Conservation (phyloP, 64 coral and sea anemone species). For the Pocillopora damicornis region DNA sequence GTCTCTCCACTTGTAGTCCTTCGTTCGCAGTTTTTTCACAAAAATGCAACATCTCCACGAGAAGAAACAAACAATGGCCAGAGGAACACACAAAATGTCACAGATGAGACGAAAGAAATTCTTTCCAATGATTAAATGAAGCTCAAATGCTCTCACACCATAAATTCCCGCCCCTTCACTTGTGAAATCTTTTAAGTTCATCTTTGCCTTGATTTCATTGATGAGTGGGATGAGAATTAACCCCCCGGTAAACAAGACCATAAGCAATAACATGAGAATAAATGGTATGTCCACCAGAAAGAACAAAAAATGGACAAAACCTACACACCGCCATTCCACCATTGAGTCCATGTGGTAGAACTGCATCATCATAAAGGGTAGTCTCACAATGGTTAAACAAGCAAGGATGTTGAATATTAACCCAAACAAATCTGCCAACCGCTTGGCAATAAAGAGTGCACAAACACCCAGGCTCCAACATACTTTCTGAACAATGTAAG, state of each 20-base stretch:
- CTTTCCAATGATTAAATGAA: conserved; percentile 47
- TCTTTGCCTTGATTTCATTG: conserved; percentile 36
- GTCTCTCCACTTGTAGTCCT: conserved; percentile 46
- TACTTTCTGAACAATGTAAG: conserved; percentile 83
- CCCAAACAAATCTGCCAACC: conserved; percentile 78
- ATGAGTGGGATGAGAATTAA: conserved; percentile 80
- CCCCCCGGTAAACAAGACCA: conserved; percentile 53
- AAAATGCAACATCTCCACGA: conserved; percentile 86
- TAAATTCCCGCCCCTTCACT: conserved; percentile 16
- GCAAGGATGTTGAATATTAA: conserved; percentile 90
- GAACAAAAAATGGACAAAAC: conserved; percentile 77
- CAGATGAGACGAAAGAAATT: conserved; percentile 83
- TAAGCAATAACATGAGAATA: conserved; percentile 69
- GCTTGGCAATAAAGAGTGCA: conserved; percentile 67
- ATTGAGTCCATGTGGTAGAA: conserved; percentile 59
- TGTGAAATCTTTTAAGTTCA: conserved; percentile 35
- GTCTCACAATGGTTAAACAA: conserved; percentile 76
- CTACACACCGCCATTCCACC: conserved; percentile 69
- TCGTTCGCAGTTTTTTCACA: conserved; percentile 51
- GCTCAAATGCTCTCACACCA: conserved; percentile 54
- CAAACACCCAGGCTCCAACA: conserved; percentile 90
- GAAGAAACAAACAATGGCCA: conserved; percentile 67
- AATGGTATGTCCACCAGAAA: conserved; percentile 91
- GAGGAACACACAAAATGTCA: conserved; percentile 77
- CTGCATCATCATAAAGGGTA: conserved; percentile 81